Percentiles rank a stretch among this genome's conserved stretches.
Conservation (phyloP, 2,797 vertebrate genomes). For the Crenichthys baileyi region DNA sequence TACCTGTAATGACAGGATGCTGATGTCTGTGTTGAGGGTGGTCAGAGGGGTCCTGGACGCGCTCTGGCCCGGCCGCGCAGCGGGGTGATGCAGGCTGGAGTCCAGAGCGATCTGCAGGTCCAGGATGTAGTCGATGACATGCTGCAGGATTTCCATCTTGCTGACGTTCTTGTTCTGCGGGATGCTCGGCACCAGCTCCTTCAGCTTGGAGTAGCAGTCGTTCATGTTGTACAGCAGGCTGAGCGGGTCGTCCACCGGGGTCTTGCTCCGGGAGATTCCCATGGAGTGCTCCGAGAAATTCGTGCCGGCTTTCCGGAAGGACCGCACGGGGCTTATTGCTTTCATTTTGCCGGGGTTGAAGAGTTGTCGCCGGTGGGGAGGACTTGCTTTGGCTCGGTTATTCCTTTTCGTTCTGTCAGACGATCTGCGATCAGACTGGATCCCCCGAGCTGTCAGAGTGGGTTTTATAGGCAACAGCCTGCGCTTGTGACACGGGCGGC, state of each 20-base stretch:
- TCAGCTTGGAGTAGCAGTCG: slow-evolving; percentile 98
- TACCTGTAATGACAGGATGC: slow-evolving; percentile 97
- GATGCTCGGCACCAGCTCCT: slow-evolving; percentile 98
- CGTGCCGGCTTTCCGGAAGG: slow-evolving; percentile 87
- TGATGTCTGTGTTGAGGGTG: slow-evolving; percentile 97
- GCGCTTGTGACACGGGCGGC: slow-evolving; percentile 71
- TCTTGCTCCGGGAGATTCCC: slow-evolving; percentile 95
- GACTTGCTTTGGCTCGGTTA: slow-evolving; percentile 27
- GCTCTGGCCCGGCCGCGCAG: slow-evolving; percentile 79
- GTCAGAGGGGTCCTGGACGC: slow-evolving; percentile 92
- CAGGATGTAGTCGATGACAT: slow-evolving; percentile 99
- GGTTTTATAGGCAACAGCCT: slow-evolving; percentile 83
- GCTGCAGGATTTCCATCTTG: slow-evolving; percentile 99
- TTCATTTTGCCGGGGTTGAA: slow-evolving; percentile 84
- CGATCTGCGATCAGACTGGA: slow-evolving; percentile 80
- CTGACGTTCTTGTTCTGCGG: slow-evolving; percentile 98
- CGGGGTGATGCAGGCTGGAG: slow-evolving; percentile 90
- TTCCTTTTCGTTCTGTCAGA: slow-evolving; percentile 42
- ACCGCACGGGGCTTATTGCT: slow-evolving; percentile 95
- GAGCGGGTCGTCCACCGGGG: slow-evolving; percentile 94
- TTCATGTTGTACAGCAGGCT: slow-evolving; percentile 99
- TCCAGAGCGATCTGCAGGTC: slow-evolving; percentile 99
- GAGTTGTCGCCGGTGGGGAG: slow-evolving; percentile 8
- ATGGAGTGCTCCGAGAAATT: slow-evolving; percentile 90
- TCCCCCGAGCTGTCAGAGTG: slow-evolving; percentile 78